These are phyloP conservation scores for Pseudachorutes palmiensis DNA, from an alignment of 1,140 invertebrate species.

Conservation along the genomic window DNA sequence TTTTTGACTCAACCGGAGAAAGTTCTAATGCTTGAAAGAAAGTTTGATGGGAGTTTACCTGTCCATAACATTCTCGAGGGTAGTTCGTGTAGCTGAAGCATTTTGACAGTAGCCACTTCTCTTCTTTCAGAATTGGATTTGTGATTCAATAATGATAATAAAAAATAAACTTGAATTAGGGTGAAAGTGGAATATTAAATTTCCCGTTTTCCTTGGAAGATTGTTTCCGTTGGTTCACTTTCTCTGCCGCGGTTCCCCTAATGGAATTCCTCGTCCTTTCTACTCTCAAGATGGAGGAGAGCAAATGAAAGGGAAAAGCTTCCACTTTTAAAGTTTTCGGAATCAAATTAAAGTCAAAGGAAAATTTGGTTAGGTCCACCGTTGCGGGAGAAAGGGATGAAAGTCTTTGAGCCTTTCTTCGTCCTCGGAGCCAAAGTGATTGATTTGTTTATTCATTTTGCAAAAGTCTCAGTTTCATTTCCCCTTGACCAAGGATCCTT, in stretches of 20 bases:
- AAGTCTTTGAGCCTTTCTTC: neutral
- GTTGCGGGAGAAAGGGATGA: neutral
- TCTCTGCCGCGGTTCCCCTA: slow-evolving; percentile 11
- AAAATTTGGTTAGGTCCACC: slow-evolving; percentile 5
- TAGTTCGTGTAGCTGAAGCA: slow-evolving; percentile 37
- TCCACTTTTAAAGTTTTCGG: neutral
- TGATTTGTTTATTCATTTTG: slow-evolving; percentile 10
- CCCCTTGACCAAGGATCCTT: slow-evolving; percentile 1
- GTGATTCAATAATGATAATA: slow-evolving; percentile 4
- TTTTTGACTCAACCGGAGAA: too few species aligned
- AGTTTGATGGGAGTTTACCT: too few species aligned
- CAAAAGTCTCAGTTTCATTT: neutral
- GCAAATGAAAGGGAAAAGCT: neutral
- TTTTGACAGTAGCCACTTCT: slow-evolving; percentile 1
- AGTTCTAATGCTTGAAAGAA: too few species aligned
- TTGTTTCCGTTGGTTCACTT: slow-evolving; percentile 1
- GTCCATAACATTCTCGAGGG: slow-evolving; percentile 38
- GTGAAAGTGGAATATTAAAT: neutral
- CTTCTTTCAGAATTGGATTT: neutral
- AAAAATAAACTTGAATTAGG: neutral
- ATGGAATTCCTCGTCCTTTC: neutral
- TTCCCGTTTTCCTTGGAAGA: neutral
- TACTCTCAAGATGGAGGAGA: neutral
- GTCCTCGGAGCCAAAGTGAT: slow-evolving; percentile 6
- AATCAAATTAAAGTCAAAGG: slow-evolving; percentile 1